Evolutionary conservation across 2,888 invertebrate genomes (phyloP).

Genomic region (Leptinotarsa tumamoca): DNA sequence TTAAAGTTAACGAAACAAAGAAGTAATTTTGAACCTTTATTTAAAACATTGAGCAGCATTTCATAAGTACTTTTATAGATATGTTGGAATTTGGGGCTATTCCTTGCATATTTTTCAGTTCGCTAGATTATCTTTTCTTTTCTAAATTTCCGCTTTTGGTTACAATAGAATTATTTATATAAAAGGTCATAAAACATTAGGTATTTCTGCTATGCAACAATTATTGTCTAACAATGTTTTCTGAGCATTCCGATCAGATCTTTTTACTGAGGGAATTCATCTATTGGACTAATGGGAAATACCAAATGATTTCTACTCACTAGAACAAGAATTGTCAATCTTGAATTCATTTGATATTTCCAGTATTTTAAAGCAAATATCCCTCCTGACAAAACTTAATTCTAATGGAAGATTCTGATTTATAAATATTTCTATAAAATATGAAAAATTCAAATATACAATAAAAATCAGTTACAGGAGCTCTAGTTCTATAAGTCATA

Average conservation of each 20-base stretch:
- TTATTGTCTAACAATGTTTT: constrained; percentile 8
- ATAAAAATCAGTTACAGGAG: neutral
- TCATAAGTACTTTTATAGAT: constrained; percentile 40
- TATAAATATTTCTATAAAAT: constrained; percentile 33
- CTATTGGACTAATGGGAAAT: neutral
- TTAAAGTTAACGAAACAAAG: constrained; percentile 4
- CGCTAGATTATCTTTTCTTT: neutral
- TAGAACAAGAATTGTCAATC: neutral
- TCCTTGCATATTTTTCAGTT: constrained; percentile 26
- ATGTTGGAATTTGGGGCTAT: constrained; percentile 38
- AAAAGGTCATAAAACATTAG: constrained; percentile 1
- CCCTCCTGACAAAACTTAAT: constrained; percentile 27
- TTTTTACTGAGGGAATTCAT: neutral
- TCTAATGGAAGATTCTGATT: constrained; percentile 42
- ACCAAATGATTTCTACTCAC: neutral
- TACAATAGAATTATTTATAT: neutral
- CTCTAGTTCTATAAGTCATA: neutral
- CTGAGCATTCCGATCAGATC: neutral
- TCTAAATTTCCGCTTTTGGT: neutral
- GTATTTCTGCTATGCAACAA: neutral
- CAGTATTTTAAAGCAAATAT: neutral
- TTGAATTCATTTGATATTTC: constrained; percentile 7
- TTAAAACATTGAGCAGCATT: constrained; percentile 46
- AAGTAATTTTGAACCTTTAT: constrained; percentile 38
- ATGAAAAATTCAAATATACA: constrained; percentile 20